A percentile compares a stretch with the other conserved stretches of the same genome.
phyloP scores from a whole-genome alignment of 2,113 vertebrate genomes.

The Caracal caracal region DNA sequence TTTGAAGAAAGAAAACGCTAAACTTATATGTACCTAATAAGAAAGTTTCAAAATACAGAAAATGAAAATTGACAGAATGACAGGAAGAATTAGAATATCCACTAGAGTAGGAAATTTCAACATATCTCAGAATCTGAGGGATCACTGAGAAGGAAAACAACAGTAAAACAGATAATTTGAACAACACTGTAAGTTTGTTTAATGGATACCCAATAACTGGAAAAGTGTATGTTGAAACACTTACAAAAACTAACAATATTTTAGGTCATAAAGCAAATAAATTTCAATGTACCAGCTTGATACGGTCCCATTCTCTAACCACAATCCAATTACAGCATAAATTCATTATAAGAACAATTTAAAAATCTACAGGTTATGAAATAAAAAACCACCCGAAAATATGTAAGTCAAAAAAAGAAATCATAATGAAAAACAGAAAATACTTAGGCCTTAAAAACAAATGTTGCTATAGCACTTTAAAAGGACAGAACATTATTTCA shows the following conservation, averaged over 20 bases:
- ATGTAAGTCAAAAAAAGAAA: neutral
- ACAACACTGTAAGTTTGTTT: neutral
- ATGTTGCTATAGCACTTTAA: neutral
- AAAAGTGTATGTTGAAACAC: neutral
- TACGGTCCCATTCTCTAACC: neutral
- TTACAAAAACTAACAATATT: neutral
- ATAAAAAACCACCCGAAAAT: neutral
- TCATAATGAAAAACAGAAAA: neutral
- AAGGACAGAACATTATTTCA: neutral
- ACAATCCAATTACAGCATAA: neutral
- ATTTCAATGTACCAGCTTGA: neutral
- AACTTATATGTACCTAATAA: neutral
- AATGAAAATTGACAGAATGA: slow-evolving; percentile 15
- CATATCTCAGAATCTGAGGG: neutral
- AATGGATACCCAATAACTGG: neutral
- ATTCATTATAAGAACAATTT: neutral
- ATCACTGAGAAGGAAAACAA: neutral
- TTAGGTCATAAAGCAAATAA: neutral
- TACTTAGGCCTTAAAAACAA: slow-evolving; percentile 14
- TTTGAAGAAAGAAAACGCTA: neutral
- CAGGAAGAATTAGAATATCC: neutral
- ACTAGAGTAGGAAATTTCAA: neutral
- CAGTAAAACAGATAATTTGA: neutral
- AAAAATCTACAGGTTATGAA: slow-evolving; percentile 5
- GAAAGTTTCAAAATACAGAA: neutral